Evolutionary conservation across 2,888 invertebrate species (phyloP).

Genomic region (Gnatocerus cornutus): DNA sequence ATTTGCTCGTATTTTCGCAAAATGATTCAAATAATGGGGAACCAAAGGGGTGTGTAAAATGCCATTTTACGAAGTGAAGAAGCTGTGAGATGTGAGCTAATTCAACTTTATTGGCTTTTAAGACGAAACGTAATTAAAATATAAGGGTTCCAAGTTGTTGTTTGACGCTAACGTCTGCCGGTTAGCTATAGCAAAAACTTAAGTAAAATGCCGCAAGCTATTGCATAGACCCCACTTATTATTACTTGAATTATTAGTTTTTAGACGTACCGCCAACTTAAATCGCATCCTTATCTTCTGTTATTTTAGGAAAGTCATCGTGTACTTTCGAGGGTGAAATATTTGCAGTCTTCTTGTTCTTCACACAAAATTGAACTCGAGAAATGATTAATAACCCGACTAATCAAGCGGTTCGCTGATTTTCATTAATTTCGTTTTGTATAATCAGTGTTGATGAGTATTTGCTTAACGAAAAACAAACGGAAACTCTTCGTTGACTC

Average conservation of each 20-base stretch:
- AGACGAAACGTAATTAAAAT: slow-evolving; percentile 66
- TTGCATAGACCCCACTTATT: slow-evolving; percentile 30
- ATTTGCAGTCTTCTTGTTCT: slow-evolving; percentile 41
- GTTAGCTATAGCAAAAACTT: slow-evolving; percentile 47
- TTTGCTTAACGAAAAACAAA: slow-evolving; percentile 45
- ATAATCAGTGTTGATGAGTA: slow-evolving; percentile 47
- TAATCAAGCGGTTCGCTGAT: slow-evolving; percentile 68
- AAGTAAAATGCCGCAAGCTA: slow-evolving; percentile 52
- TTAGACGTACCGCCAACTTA: slow-evolving; percentile 19
- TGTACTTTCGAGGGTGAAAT: slow-evolving; percentile 38
- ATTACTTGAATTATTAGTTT: slow-evolving; percentile 40
- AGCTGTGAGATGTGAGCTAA: slow-evolving; percentile 66
- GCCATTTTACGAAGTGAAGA: slow-evolving; percentile 63
- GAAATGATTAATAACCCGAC: slow-evolving; percentile 66
- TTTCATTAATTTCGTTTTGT: slow-evolving; percentile 66
- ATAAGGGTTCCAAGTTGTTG: slow-evolving; percentile 59
- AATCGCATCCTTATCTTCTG: slow-evolving; percentile 33
- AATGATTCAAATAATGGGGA: slow-evolving; percentile 50
- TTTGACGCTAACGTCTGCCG: slow-evolving; percentile 51
- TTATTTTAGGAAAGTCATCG: slow-evolving; percentile 36
- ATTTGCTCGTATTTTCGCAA: slow-evolving; percentile 42
- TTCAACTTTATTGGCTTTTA: slow-evolving; percentile 67
- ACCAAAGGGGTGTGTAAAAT: slow-evolving; percentile 58
- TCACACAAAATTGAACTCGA: slow-evolving; percentile 53
- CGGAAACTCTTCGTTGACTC: slow-evolving; percentile 31